These are phyloP conservation scores for Oscheius sp. DNA, from an alignment of 2,888 invertebrate species.

Conservation along the genomic window DNA sequence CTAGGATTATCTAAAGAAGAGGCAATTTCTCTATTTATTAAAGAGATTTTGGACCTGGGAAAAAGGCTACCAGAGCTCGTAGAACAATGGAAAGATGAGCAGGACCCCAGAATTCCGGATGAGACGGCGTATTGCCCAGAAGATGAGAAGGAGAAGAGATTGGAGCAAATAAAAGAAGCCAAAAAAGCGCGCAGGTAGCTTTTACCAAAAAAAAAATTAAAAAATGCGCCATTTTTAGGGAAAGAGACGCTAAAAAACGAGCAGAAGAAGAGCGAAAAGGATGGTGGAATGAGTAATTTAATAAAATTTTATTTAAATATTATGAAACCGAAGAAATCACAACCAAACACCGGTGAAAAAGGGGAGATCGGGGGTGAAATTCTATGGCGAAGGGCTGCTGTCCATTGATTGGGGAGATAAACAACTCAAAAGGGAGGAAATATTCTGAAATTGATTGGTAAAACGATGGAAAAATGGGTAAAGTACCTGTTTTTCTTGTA, in stretches of 20 bases:
- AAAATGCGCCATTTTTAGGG: conserved; percentile 9
- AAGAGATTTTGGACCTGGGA: conserved; percentile 15
- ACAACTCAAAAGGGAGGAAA: conserved; percentile 10
- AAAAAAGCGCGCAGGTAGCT: conserved; percentile 31
- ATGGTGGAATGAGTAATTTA: conserved; percentile 28
- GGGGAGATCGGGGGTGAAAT: not conserved
- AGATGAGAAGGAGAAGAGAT: conserved; percentile 17
- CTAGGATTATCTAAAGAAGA: conserved; percentile 28
- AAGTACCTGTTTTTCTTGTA: conserved; percentile 1
- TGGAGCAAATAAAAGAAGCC: conserved; percentile 5
- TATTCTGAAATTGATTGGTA: conserved; percentile 9
- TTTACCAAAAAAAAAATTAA: not conserved
- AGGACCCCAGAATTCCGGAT: conserved; percentile 38
- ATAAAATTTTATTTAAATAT: not conserved
- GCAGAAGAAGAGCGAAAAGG: conserved; percentile 25
- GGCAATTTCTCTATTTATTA: conserved; percentile 3
- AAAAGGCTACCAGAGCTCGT: conserved; percentile 13
- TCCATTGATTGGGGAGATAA: conserved; percentile 5
- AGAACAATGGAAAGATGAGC: conserved; percentile 35
- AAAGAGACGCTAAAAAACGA: conserved; percentile 25
- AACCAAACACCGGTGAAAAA: not conserved
- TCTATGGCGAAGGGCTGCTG: not conserved
- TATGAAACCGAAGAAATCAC: no score
- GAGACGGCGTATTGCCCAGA: conserved; percentile 1
- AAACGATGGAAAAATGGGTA: not conserved